Percentiles rank a stretch among this genome's conserved stretches.
Evolutionary conservation across 2,113 vertebrate species (phyloP).

Genomic region (Aleadryas rufinucha): DNA sequence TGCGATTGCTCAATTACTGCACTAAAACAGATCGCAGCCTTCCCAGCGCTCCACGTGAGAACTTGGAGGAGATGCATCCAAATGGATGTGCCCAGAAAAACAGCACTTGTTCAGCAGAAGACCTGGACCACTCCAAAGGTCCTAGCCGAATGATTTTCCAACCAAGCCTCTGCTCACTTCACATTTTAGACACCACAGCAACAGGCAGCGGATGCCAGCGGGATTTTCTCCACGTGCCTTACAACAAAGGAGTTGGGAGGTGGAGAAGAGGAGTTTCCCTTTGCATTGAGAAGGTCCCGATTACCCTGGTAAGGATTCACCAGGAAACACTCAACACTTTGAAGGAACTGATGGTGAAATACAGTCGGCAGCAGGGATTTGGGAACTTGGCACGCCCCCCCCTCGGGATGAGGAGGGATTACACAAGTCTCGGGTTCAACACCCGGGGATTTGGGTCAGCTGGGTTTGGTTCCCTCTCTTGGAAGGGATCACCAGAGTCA

Average conservation of each 20-base stretch:
- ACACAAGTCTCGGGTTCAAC: fast-evolving
- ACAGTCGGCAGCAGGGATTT: fast-evolving
- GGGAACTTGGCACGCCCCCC: fast-evolving
- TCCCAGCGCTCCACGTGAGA: neutral
- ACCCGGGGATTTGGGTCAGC: neutral
- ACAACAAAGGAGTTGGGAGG: neutral
- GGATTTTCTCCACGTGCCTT: neutral
- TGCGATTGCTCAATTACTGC: constrained; percentile 6
- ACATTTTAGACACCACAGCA: neutral
- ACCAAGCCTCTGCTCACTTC: neutral
- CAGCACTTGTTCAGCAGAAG: neutral
- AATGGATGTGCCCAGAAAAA: neutral
- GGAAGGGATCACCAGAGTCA: neutral
- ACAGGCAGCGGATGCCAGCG: neutral
- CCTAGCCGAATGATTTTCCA: neutral
- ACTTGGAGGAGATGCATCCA: neutral
- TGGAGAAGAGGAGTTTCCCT: neutral
- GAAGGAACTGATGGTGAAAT: neutral
- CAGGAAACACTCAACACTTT: neutral
- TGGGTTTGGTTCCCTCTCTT: neutral
- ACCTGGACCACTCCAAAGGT: neutral
- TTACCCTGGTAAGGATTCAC: neutral
- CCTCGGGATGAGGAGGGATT: neutral
- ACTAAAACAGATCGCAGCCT: neutral
- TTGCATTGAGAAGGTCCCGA: fast-evolving